Base-by-base conservation (phyloP, 2,113 vertebrate genomes). In the Herpailurus yagouaroundi region DNA sequence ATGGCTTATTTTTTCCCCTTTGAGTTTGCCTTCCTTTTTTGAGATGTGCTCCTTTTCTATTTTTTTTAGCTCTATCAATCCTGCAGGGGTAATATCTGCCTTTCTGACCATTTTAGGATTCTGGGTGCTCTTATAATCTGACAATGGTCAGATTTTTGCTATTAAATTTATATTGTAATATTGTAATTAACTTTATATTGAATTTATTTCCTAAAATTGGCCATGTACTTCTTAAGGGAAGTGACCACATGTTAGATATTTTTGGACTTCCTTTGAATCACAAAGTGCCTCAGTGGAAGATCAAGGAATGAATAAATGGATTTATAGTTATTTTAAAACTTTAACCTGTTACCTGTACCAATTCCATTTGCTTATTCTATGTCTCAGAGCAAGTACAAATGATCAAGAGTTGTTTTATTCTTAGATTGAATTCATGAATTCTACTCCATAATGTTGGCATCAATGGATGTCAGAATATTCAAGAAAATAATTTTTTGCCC, bases 401-500 rank as follows among this genome's bases (percentile, higher is more conserved):
- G 50, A 1, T 55, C 12, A 90, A 21, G 5, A 60, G 31, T 79
- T 87, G 10, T 76, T 98, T 97, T 96, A 85, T 88, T 82, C 71
- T 87, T 77, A 94, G 29, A 68, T 14, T 60, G 23, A 89, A 21
- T 63, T 66, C 41, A 83, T 25, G 8, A 0, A 21, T 89, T 93
- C 31, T 91, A 92, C 5, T 31, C 3, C 14, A 64, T 63, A 41
- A 38, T 55, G 36, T 45, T 79, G 50, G 76, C 18, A 27, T 4
- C 36, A 10, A 91, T 66, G 36, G 23, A 95, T 52, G 23, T 33
- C 68, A 82, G 63, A n/a, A 92, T 50, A 55, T 94, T 97, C 82
- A 97, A 69, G 18, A 81, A 96, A 57, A 68, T 77, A 91, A 95
- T 83, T 96, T 66, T 84, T 76, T 92, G 91, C 15, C 14, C 74